These are phyloP conservation scores for Leptestheria dahalacensis DNA, from an alignment of 1,140 invertebrate genomes.

Conservation along the genomic window DNA sequence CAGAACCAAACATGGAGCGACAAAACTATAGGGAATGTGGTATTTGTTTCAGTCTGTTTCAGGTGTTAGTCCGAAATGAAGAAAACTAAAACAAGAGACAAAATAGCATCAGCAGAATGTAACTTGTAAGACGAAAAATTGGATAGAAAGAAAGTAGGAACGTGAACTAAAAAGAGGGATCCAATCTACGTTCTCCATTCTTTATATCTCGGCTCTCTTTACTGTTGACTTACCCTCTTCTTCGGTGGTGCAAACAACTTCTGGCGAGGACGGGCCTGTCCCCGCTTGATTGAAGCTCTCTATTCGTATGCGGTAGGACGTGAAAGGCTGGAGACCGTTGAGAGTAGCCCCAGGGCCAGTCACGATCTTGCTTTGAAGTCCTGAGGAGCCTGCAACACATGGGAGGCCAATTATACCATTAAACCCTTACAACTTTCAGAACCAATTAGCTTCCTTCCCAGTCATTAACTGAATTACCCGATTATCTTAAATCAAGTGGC, in stretches of 20 bases:
- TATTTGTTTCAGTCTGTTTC: too few species aligned
- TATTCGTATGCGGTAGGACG: slow-evolving; percentile 66
- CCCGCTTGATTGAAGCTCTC: slow-evolving; percentile 64
- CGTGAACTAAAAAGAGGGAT: too few species aligned
- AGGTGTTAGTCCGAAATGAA: too few species aligned
- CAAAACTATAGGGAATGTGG: too few species aligned
- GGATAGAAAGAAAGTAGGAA: too few species aligned
- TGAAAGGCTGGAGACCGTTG: slow-evolving; percentile 48
- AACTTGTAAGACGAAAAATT: too few species aligned
- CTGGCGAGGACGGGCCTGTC: slow-evolving; percentile 48
- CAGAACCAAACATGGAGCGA: too few species aligned
- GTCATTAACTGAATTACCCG: too few species aligned
- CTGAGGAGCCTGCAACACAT: background rate
- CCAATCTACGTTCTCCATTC: background rate
- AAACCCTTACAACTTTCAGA: too few species aligned
- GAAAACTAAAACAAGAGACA: background rate
- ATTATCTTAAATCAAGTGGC: too few species aligned
- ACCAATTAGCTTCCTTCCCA: too few species aligned
- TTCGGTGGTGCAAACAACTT: slow-evolving; percentile 53
- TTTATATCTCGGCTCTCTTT: background rate
- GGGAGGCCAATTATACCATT: too few species aligned
- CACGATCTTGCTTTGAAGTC: slow-evolving; percentile 44
- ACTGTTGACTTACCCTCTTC: slow-evolving; percentile 45
- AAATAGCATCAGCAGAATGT: background rate
- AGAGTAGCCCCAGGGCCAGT: slow-evolving; percentile 50